Conservation (phyloP, 2,888 invertebrate species). For the Drosophila niveifrons region DNA sequence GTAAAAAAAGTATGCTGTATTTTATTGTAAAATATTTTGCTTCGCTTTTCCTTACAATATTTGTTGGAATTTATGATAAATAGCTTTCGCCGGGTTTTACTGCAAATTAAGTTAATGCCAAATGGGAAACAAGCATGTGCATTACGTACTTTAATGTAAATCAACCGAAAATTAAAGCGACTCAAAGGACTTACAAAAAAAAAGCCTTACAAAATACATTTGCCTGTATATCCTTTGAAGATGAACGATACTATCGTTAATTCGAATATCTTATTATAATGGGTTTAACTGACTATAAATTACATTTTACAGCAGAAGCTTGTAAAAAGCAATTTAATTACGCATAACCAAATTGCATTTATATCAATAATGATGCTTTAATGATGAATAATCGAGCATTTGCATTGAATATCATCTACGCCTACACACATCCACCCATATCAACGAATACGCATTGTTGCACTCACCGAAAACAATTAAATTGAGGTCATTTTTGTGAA, state of each 20-base stretch:
- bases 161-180: slow-evolving; percentile 18
- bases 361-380: slow-evolving; percentile 69
- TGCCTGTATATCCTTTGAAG: slow-evolving; percentile 6
- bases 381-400: slow-evolving; percentile 74
- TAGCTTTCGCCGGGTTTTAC: background rate
- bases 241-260: slow-evolving; percentile 12
- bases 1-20: slow-evolving; percentile 54
- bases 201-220: background rate
- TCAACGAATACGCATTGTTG: slow-evolving; percentile 37
- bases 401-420: slow-evolving; percentile 41
- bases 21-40: slow-evolving; percentile 60
- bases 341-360: slow-evolving; percentile 62
- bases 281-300: slow-evolving; percentile 50
- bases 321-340: slow-evolving; percentile 66
- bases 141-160: slow-evolving; percentile 11
- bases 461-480: slow-evolving; percentile 49
- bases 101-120: background rate
- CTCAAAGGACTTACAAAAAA: background rate
- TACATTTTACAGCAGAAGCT: slow-evolving; percentile 44
- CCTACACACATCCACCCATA: slow-evolving; percentile 14
- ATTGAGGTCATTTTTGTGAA: slow-evolving; percentile 58
- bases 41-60: slow-evolving; percentile 2
- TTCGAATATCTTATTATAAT: slow-evolving; percentile 39
- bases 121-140: background rate
- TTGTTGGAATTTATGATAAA: slow-evolving; percentile 55